Percentiles rank a stretch among this genome's conserved stretches.
phyloP scores from a whole-genome alignment of 2,797 vertebrate species.

The Adelosebastes latens region DNA sequence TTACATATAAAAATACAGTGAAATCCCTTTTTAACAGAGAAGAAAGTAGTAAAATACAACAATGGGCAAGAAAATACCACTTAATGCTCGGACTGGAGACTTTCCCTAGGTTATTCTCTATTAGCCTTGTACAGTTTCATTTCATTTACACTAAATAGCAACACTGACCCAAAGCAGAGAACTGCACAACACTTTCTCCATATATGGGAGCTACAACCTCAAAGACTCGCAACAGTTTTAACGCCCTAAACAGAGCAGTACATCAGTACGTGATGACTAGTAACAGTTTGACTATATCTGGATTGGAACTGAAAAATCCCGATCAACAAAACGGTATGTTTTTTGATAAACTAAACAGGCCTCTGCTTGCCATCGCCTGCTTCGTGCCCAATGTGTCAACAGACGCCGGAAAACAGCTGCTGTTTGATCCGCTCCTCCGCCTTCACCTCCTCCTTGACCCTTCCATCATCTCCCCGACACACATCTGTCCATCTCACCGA shows the following conservation, averaged over 20 bases:
- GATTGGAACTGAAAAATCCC: slow-evolving; percentile 5
- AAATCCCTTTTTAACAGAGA: slow-evolving; percentile 38
- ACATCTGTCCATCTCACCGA: slow-evolving; percentile 71
- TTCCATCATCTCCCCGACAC: slow-evolving; percentile 46
- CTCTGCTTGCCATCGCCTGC: not conserved
- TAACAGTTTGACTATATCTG: slow-evolving; percentile 27
- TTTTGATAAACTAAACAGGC: not conserved
- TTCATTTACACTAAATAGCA: slow-evolving; percentile 45
- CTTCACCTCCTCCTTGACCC: slow-evolving; percentile 55
- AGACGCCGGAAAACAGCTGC: slow-evolving; percentile 82
- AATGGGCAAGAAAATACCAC: slow-evolving; percentile 32
- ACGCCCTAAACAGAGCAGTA: slow-evolving; percentile 14
- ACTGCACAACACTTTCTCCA: slow-evolving; percentile 50
- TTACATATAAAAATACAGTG: slow-evolving; percentile 66
- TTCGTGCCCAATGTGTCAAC: slow-evolving; percentile 64
- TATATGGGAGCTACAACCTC: slow-evolving; percentile 36
- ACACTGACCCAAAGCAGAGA: slow-evolving; percentile 56
- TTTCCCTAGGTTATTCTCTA: slow-evolving; percentile 6
- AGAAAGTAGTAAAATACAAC: slow-evolving; percentile 50
- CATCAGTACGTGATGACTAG: slow-evolving; percentile 20
- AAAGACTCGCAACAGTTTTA: slow-evolving; percentile 1
- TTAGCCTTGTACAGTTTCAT: slow-evolving; percentile 11
- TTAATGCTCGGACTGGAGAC: slow-evolving; percentile 53
- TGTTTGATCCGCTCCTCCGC: slow-evolving; percentile 67
- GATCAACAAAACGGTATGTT: not conserved